Evolutionary conservation across 2,888 invertebrate species (phyloP).

Genomic region (Lacanobia oleracea): DNA sequence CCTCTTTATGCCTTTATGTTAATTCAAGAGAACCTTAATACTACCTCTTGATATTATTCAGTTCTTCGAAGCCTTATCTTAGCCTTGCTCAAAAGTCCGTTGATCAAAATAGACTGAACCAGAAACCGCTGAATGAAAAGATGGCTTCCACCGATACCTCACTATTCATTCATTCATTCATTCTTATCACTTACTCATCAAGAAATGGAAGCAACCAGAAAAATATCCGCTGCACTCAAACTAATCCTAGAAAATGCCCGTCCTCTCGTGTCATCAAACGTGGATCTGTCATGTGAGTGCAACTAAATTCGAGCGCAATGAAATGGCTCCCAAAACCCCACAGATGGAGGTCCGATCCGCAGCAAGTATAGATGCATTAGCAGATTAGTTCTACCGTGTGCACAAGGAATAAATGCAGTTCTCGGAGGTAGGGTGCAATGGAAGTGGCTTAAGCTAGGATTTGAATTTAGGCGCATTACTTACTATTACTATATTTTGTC

Average conservation of each 20-base stretch:
- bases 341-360: conserved; percentile 53
- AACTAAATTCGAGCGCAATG: conserved; percentile 53
- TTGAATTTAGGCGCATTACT: not conserved
- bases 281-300: conserved; percentile 46
- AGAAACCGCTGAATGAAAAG: conserved; percentile 11
- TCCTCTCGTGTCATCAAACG: conserved; percentile 35
- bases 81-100: not conserved
- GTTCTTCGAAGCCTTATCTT: not conserved
- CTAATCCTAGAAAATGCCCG: conserved; percentile 13
- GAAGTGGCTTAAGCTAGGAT: conserved; percentile 33
- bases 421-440: conserved; percentile 31
- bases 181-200: conserved; percentile 38
- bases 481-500: not conserved
- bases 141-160: not conserved
- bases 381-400: conserved; percentile 74
- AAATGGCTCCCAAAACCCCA: conserved; percentile 58
- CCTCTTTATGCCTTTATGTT: not conserved
- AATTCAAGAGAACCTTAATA: not conserved
- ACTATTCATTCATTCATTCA: conserved; percentile 36
- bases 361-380: conserved; percentile 75
- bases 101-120: conserved; percentile 13
- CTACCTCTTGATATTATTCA: not conserved
- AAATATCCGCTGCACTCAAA: conserved; percentile 39
- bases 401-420: conserved; percentile 64
- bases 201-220: conserved; percentile 39